These are phyloP conservation scores for Sphaerodactylus townsendi DNA, from an alignment of 2,113 vertebrate species.

Conservation along the genomic window DNA sequence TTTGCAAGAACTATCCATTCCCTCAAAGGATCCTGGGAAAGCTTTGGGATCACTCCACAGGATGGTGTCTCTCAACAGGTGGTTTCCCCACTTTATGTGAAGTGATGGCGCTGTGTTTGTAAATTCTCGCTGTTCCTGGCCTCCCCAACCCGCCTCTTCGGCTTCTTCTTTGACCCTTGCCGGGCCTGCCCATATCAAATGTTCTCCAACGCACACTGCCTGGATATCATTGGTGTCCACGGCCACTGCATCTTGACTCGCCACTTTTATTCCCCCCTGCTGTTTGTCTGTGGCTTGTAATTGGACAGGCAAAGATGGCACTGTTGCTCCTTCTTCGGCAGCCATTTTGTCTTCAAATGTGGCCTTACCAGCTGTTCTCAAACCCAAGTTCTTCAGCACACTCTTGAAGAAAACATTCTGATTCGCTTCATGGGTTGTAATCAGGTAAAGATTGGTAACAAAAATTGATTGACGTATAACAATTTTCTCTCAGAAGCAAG, in stretches of 20 bases:
- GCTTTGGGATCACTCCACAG: not conserved
- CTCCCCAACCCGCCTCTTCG: not conserved
- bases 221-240: not conserved
- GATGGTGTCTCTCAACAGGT: no score
- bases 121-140: not conserved
- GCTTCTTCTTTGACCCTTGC: not conserved
- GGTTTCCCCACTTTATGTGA: not conserved
- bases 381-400: not conserved
- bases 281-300: no score
- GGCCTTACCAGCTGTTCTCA: not conserved
- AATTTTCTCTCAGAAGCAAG: not conserved
- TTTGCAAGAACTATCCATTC: not conserved
- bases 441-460: not conserved
- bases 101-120: not conserved
- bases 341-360: not conserved
- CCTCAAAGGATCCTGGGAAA: not conserved
- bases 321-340: not conserved
- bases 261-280: no score
- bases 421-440: no score
- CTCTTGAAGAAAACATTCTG: not conserved
- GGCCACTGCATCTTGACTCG: not conserved
- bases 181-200: not conserved
- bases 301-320: no score
- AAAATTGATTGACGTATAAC: not conserved
- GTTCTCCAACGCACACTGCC: not conserved